Evolutionary conservation across 2,113 vertebrate species (phyloP), one percentile per base, ranked within the genome.

Genomic region (Pangasianodon hypophthalmus): DNA sequence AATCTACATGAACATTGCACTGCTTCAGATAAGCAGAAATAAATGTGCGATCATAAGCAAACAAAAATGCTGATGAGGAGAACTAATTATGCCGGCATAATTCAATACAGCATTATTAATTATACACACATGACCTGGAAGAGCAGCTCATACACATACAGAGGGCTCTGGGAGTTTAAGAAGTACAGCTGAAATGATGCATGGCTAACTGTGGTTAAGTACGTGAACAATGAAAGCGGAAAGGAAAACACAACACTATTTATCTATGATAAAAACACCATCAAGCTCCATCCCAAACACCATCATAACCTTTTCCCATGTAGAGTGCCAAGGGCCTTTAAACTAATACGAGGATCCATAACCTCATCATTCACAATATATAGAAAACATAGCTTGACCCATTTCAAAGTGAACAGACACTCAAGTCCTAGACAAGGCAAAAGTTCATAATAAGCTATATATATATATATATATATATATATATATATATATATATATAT

Each of bases 11-110:
- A 90, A 88, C 80, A 88, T 89, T 86, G 64, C 79, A 50, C 79
- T 18, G 79, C 29, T 75, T 84, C 69, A 84, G 87, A 87, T 91
- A 91, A 88, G 92, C 80, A 90, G 85, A 90, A 88, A 82, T 87
- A 87, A 90, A 90, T 87, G 88, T 81, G 88, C 80, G 69, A 90
- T 92, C 87, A 90, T 75, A 87, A 87, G 89, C 88, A 91, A 87
- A 88, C 90, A 91, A 92, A 92, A 88, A 87, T 90, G 90, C 92
- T 91, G 90, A 92, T 91, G 87, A 90, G 84, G 84, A 88, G 75
- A 88, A 92, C 19, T 84, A 90, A 92, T 90, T 92, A 92, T 90
- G 83, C 84, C 21, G 48, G 79, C 84, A 88, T 84, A 86, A 88
- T 90, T 89, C 48, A 44, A 84, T 29, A 32, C 84, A 37, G 62